phyloP scores from a whole-genome alignment of 2,797 vertebrate species.

The Oryzias sinensis region DNA sequence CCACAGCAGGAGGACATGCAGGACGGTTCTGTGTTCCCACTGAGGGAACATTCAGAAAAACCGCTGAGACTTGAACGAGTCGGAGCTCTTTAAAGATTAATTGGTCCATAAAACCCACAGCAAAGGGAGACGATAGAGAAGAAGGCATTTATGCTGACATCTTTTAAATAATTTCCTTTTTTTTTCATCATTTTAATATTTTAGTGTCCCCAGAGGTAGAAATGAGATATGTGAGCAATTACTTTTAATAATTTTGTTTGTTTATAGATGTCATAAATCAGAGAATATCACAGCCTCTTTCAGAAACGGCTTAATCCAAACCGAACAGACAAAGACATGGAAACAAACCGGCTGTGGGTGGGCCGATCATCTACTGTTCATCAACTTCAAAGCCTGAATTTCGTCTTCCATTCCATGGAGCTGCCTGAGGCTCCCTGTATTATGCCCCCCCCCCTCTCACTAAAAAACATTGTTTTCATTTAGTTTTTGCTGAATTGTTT shows the following conservation, averaged over 20 bases:
- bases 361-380: slow-evolving; percentile 22
- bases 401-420: too few relatives aligned
- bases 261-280: not conserved
- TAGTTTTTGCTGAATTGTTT: too few relatives aligned
- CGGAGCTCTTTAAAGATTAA: slow-evolving; percentile 43
- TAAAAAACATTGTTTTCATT: too few relatives aligned
- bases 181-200: slow-evolving; percentile 27
- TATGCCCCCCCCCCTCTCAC: too few relatives aligned
- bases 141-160: slow-evolving; percentile 23
- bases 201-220: slow-evolving; percentile 2
- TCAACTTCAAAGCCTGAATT: slow-evolving; percentile 32
- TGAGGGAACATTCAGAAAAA: slow-evolving; percentile 8
- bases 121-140: slow-evolving; percentile 1
- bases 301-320: slow-evolving; percentile 3
- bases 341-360: slow-evolving; percentile 9
- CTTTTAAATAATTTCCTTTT: slow-evolving; percentile 17
- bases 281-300: not conserved
- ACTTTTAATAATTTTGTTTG: not conserved
- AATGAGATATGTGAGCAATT: not conserved
- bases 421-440: too few relatives aligned
- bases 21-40: not conserved
- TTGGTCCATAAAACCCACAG: slow-evolving; percentile 21
- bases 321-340: slow-evolving; percentile 11
- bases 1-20: too few relatives aligned
- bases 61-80: slow-evolving; percentile 36